Evolutionary conservation across 2,888 invertebrate species (phyloP).

Genomic region (Ochlodes sylvanus): DNA sequence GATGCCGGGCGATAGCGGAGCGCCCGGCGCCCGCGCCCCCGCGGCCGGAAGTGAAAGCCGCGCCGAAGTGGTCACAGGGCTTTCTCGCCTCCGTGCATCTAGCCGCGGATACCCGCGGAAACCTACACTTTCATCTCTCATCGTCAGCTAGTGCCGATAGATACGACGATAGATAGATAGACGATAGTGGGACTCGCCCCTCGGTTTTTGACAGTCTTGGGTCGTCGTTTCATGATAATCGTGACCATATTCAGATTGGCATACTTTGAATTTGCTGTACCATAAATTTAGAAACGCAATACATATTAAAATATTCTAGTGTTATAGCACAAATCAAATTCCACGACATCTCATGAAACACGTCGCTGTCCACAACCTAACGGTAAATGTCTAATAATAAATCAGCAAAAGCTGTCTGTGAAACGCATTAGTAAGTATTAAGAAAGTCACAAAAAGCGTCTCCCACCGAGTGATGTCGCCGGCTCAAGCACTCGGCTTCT

Average conservation of each 20-base stretch:
- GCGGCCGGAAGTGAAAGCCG: constrained; percentile 68
- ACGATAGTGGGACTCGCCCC: not conserved
- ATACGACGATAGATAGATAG: too few species aligned
- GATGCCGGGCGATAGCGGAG: not conserved
- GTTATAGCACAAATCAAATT: too few species aligned
- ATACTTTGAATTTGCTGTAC: too few species aligned
- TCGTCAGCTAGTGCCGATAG: not conserved
- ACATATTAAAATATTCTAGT: too few species aligned
- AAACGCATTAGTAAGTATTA: not conserved
- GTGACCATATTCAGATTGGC: too few species aligned
- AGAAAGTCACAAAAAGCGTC: not conserved
- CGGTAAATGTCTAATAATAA: too few species aligned
- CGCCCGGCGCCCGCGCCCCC: constrained; percentile 54
- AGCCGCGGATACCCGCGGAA: not conserved
- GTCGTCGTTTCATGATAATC: too few species aligned
- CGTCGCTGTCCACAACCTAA: too few species aligned
- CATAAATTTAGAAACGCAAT: too few species aligned
- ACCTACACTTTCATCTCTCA: not conserved
- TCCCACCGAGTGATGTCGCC: not conserved
- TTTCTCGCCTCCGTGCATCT: constrained; percentile 28
- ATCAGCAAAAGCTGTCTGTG: too few species aligned
- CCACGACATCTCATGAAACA: too few species aligned
- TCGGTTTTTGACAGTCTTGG: not conserved
- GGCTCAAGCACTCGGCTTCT: not conserved
- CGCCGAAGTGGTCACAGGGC: constrained; percentile 10